These are phyloP conservation scores for Chrysodeixis includens DNA, from an alignment of 2,888 invertebrate species.

Conservation along the genomic window DNA sequence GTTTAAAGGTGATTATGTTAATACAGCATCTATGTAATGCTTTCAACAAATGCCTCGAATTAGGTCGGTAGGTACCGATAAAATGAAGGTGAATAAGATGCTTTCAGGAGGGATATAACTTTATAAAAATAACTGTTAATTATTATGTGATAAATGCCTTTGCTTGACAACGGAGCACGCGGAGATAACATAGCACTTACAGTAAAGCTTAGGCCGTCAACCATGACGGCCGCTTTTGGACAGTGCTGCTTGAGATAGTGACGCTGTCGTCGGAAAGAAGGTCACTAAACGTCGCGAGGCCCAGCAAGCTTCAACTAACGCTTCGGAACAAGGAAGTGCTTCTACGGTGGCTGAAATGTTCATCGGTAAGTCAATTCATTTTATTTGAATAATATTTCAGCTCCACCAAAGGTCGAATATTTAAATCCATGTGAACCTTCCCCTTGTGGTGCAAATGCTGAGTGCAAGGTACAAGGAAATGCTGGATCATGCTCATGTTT, in stretches of 20 bases:
- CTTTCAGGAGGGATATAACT: conserved; percentile 85
- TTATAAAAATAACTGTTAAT: conserved; percentile 78
- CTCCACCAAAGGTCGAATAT: conserved; percentile 81
- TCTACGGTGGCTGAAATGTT: conserved; percentile 80
- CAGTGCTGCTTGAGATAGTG: conserved; percentile 83
- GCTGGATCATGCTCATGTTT: conserved; percentile 93
- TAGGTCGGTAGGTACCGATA: conserved; percentile 70
- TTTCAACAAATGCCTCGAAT: conserved; percentile 80
- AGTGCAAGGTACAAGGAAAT: conserved; percentile 92
- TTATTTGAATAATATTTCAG: conserved; percentile 81
- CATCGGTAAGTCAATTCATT: conserved; percentile 81
- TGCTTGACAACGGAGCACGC: conserved; percentile 88
- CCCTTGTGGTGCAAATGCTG: conserved; percentile 92
- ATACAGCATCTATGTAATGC: conserved; percentile 77
- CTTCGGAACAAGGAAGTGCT: conserved; percentile 88
- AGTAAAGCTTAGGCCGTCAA: conserved; percentile 87
- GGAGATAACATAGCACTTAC: conserved; percentile 89
- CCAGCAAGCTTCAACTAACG: conserved; percentile 89
- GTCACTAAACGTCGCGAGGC: conserved; percentile 86
- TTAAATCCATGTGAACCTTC: conserved; percentile 90
- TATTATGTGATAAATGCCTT: conserved; percentile 82
- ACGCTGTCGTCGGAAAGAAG: conserved; percentile 81
- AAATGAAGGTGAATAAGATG: conserved; percentile 75
- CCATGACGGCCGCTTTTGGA: conserved; percentile 85
- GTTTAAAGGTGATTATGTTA: conserved; percentile 70